Conservation (phyloP, 2,797 vertebrate genomes). For the Cacajao melanocephalus region DNA sequence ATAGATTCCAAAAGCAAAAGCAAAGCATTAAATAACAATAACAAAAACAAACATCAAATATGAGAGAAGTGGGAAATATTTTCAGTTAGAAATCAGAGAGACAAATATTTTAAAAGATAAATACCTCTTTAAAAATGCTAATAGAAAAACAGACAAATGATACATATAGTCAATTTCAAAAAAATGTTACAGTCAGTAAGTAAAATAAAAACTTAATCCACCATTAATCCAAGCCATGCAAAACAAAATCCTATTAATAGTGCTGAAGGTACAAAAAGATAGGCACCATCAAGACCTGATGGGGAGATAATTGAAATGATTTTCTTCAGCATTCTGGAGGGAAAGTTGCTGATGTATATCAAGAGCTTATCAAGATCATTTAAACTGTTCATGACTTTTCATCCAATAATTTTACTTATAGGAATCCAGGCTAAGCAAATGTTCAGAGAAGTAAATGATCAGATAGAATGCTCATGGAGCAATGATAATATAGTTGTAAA, state of each 20-base stretch:
- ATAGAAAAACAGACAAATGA: not conserved
- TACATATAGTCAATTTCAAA: not conserved
- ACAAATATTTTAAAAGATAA: not conserved
- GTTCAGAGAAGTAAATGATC: not conserved
- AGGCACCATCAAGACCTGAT: rapidly evolving
- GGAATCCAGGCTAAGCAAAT: not conserved
- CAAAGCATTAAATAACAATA: not conserved
- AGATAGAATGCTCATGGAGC: not conserved
- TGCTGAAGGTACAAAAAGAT: no score
- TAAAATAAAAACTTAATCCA: not conserved
- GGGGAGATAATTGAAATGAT: rapidly evolving
- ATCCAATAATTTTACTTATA: not conserved
- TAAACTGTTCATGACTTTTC: not conserved
- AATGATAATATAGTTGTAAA: not conserved
- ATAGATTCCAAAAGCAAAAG: not conserved
- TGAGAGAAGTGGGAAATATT: not conserved
- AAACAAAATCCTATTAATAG: not conserved
- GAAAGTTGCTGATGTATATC: rapidly evolving
- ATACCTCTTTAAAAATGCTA: not conserved
- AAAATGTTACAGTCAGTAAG: not conserved
- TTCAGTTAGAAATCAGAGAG: not conserved
- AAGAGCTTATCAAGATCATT: not conserved
- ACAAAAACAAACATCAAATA: not conserved
- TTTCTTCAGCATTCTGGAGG: not conserved
- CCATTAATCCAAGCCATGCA: not conserved